Evolutionary conservation across 2,113 vertebrate genomes (phyloP), one percentile per base, ranked within the genome.

Genomic region (Oncorhynchus tshawytscha): DNA sequence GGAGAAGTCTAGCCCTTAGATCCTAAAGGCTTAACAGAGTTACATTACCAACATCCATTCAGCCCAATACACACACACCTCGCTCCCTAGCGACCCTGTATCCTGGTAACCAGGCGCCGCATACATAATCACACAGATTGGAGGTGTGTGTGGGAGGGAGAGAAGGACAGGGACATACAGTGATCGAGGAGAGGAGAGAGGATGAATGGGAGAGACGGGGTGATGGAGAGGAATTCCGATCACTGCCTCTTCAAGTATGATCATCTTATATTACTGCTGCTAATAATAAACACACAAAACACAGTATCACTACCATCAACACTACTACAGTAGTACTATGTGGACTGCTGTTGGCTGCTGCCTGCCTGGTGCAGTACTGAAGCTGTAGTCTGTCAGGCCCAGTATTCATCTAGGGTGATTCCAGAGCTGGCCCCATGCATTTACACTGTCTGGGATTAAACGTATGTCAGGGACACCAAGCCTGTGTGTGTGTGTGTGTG

Each of bases 371-470:
- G 39, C 39, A 71, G 83, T 74, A 67, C 74, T 72, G 59, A 79
- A 12, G 71, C 75, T 79, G 15, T 49, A 45, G 70, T 80, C 64
- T 74, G 73, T 74, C 73, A 54, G 74, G 67, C 39, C 80, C 72
- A 83, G 83, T 77, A 82, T 77, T 88, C 88, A 92, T 92, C 80
- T 77, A 77, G 84, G 73, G 75, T 70, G 82, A 87, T 79, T 85
- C 72, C 76, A 60, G 75, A 71, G 82, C 81, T 89, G 81, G 83
- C 75, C 68, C 74, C 31, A 66, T 77, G 78, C 84, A 82, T 86
- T 81, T 88, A 70, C 73, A 74, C 87, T 73, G 81, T 88, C 76
- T 83, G 84, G 78, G 84, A 91, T 92, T 89, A 86, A 86, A 86
- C 81, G 80, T 49, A 84, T 76, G 84, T 85, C 82, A 80, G 78